Base-by-base conservation (phyloP, 2,113 vertebrate species). In the Desmodus rotundus region DNA sequence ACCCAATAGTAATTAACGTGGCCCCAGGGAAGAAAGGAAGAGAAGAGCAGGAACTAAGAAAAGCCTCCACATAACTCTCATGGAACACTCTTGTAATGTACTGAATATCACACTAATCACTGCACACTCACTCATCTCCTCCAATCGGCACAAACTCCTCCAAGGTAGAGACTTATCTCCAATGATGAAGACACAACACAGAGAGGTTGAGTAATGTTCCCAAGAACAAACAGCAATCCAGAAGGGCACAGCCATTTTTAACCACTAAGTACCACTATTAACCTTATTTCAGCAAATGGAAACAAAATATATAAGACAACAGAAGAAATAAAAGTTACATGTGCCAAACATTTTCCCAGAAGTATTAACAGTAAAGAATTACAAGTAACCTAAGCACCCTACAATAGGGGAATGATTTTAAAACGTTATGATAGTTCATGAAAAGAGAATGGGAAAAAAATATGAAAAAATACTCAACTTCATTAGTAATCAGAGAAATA, bases 11-110 rank as follows among this genome's bases (percentile, higher is more conserved):
- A 83, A 89, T 58, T 70, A 70, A 52, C 17, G 12, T 33, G 50
- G 84, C 56, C 89, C 82, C 5, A 16, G 88, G 52, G 63, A 92
- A 92, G 52, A 92, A 87, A 80, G 85, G 31, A 89, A 88, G 72
- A 87, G 56, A 89, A 20, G n/a, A 41, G 16, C 26, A 14, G 4
- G 33, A 56, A 68, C 70, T 33, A 72, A 61, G 68, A 87, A 88
- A 52, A 54, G 47, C 76, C 58, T 76, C 83, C 50, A 33, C 0
- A 0, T 14, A 77, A 54, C 56, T 67, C 36, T 41, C 33, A 67
- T 2, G 12, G 52, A 38, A 45, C 31, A 52, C 24, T 9, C n/a
- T 36, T 41, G 63, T 16, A 16, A 63, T 0, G 20, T 19, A 33
- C 22, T 1, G 4, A 73, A 16, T 33, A 63, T 19, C 67, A 26